Percentiles rank a stretch among this genome's conserved stretches.
Conservation (phyloP, 2,797 vertebrate genomes). For the Pseudochirops cupreus region DNA sequence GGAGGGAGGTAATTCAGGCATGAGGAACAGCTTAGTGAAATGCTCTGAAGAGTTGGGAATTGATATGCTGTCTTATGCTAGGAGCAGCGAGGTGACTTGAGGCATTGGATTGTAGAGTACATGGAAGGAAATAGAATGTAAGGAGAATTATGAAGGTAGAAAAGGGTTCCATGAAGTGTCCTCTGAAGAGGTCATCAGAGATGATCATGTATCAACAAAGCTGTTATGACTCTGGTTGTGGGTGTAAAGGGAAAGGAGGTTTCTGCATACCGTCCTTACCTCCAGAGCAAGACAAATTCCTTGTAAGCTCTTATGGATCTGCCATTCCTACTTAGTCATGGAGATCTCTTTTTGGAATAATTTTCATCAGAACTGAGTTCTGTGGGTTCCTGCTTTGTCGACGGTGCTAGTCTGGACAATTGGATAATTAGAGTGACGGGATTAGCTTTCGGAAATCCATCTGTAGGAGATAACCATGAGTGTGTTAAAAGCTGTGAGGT, state of each 20-base stretch:
- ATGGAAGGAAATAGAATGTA: neutral
- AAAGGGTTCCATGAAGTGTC: neutral
- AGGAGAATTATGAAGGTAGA: neutral
- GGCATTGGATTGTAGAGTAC: neutral
- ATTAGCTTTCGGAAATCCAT: constrained; percentile 68
- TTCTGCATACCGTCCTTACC: neutral
- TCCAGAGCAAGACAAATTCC: neutral
- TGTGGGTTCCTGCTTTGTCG: constrained; percentile 58
- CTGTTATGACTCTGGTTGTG: neutral
- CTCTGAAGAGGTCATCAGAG: neutral
- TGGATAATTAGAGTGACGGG: constrained; percentile 52
- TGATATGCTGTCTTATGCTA: neutral
- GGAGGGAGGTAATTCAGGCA: neutral
- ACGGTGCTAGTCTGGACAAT: constrained; percentile 62
- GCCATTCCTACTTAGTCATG: constrained; percentile 3
- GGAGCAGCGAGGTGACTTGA: neutral
- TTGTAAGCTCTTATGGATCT: neutral
- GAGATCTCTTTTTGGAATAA: constrained; percentile 20
- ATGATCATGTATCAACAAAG: neutral
- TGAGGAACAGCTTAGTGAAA: neutral
- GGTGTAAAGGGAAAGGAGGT: neutral
- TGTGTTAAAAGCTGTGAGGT: constrained; percentile 32
- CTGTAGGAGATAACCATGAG: neutral
- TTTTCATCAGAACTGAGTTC: constrained; percentile 21
- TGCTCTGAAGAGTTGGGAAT: neutral